Evolutionary conservation across 2,888 invertebrate genomes (phyloP).

Genomic region (Limnephilus marmoratus): DNA sequence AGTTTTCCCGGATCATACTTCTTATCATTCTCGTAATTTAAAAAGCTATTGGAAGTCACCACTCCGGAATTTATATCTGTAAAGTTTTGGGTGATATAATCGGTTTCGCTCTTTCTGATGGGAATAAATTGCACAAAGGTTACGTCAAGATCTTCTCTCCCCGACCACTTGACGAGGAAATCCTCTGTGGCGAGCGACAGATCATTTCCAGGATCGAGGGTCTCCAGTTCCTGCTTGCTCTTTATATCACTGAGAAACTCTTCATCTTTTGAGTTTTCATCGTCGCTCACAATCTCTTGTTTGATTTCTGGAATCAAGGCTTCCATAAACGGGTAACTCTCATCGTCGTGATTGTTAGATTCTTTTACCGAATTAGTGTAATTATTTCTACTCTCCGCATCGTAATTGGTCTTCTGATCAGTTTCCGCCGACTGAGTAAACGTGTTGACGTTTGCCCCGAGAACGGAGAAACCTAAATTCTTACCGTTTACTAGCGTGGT

Average conservation of each 20-base stretch:
- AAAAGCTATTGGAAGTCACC: constrained; percentile 70
- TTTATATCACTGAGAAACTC: constrained; percentile 35
- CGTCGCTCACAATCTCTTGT: constrained; percentile 68
- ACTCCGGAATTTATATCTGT: constrained; percentile 70
- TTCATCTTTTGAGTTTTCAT: constrained; percentile 64
- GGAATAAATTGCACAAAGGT: constrained; percentile 74
- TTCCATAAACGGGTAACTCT: constrained; percentile 67
- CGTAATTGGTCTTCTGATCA: not conserved
- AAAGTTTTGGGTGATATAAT: constrained; percentile 71
- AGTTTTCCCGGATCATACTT: constrained; percentile 68
- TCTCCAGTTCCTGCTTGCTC: constrained; percentile 59
- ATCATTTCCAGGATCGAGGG: constrained; percentile 57
- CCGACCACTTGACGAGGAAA: constrained; percentile 69
- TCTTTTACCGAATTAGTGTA: constrained; percentile 19
- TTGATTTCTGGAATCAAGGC: constrained; percentile 69
- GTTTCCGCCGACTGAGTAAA: constrained; percentile 68
- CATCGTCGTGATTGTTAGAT: constrained; percentile 53
- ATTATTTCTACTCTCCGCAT: constrained; percentile 22
- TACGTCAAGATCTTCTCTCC: constrained; percentile 75
- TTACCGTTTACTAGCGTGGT: constrained; percentile 71
- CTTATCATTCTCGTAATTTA: constrained; percentile 69
- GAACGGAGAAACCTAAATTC: constrained; percentile 72
- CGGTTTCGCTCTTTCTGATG: constrained; percentile 73
- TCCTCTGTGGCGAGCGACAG: constrained; percentile 51
- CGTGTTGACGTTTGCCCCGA: constrained; percentile 73